These are phyloP conservation scores for Diadumene lineata DNA, from an alignment of 92 coral and sea anemone genomes.

Conservation along the genomic window DNA sequence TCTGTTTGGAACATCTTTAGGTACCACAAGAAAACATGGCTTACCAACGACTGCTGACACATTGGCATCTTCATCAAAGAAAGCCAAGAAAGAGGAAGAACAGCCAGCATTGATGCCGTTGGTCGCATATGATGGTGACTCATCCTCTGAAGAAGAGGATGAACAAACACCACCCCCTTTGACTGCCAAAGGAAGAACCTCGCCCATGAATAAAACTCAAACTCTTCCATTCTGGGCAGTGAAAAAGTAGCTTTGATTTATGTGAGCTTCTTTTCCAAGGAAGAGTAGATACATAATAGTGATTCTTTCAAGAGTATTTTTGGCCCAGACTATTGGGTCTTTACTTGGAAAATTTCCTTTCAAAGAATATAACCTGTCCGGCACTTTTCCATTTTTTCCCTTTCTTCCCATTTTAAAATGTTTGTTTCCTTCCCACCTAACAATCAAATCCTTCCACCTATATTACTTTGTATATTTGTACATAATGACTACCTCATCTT, in stretches of 20 bases:
- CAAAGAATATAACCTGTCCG: too few species aligned
- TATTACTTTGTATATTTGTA: too few species aligned
- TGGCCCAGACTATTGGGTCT: too few species aligned
- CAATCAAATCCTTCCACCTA: too few species aligned
- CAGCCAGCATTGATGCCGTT: conserved; percentile 53
- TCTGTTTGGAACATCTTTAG: conserved; percentile 2
- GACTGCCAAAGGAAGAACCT: not conserved
- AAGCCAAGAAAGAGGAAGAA: conserved; percentile 39
- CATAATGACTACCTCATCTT: too few species aligned
- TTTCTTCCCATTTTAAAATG: too few species aligned
- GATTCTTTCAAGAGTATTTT: too few species aligned
- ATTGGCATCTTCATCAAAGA: conserved; percentile 51
- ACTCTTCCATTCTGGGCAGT: conserved; percentile 81
- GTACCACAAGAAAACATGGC: conserved; percentile 41
- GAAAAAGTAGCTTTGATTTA: conserved; percentile 11
- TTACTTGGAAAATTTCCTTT: too few species aligned
- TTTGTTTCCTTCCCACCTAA: too few species aligned
- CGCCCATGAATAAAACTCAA: conserved; percentile 2
- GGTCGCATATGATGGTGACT: conserved; percentile 71
- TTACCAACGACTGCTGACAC: conserved; percentile 8
- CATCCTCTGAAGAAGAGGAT: conserved; percentile 74
- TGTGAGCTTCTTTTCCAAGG: not conserved
- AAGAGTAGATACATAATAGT: too few species aligned
- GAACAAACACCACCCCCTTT: conserved; percentile 34
- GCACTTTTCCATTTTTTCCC: too few species aligned